Evolutionary conservation across 2,113 vertebrate genomes (phyloP).

Genomic region (Psilopsiagon aymara): DNA sequence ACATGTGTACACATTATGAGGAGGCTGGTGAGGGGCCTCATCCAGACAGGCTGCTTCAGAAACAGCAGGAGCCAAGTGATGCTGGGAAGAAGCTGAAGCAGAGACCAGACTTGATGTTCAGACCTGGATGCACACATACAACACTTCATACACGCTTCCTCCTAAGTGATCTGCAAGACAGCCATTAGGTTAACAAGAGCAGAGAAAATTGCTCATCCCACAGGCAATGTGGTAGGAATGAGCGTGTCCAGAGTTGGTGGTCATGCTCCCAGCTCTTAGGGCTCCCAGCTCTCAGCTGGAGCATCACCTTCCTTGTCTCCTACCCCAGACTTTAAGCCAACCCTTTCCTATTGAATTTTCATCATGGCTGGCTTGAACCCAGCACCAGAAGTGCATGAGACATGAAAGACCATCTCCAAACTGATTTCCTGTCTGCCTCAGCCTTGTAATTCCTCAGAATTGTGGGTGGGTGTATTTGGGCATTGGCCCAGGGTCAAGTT

Average conservation of each 20-base stretch:
- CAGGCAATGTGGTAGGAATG: neutral
- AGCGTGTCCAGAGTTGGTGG: neutral
- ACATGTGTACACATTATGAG: neutral
- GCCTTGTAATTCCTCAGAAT: neutral
- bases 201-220: neutral
- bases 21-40: neutral
- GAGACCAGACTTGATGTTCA: neutral
- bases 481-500: neutral
- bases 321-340: neutral
- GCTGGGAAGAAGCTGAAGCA: neutral
- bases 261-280: neutral
- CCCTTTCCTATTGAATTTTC: neutral
- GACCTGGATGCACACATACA: neutral
- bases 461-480: neutral
- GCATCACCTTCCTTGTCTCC: neutral
- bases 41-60: neutral
- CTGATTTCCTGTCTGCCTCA: neutral
- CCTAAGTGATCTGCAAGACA: neutral
- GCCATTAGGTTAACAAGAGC: neutral
- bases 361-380: neutral
- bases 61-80: neutral
- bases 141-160: neutral
- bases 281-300: neutral
- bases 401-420: neutral
- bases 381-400: neutral